A percentile compares a stretch with the other conserved stretches of the same genome.
phyloP scores from a whole-genome alignment of 2,797 vertebrate species.

The Muraenolepis orangiensis region DNA sequence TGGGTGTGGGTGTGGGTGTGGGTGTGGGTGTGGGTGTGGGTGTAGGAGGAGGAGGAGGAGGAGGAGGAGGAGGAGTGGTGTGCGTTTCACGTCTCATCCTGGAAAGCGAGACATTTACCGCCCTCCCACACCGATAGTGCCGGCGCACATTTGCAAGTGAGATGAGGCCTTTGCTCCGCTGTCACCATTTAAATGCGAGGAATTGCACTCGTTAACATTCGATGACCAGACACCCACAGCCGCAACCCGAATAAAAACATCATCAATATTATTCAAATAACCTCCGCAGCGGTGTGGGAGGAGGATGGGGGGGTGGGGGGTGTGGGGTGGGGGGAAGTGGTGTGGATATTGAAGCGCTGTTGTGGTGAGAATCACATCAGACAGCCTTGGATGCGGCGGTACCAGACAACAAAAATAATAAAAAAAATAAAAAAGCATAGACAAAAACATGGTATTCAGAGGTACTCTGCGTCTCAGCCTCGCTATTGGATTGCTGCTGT shows the following conservation, averaged over 20 bases:
- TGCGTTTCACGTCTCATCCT: background rate
- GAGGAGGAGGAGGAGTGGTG: background rate
- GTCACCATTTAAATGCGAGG: background rate
- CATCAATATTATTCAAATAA: background rate
- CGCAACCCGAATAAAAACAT: background rate
- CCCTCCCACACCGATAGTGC: constrained; percentile 8
- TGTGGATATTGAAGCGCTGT: background rate
- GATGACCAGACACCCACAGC: constrained; percentile 5
- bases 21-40: background rate
- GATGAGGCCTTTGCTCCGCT: constrained; percentile 11
- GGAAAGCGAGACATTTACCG: constrained; percentile 11
- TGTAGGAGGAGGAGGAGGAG: no score
- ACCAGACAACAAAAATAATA: no score
- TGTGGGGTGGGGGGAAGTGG: no score
- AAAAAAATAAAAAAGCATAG: background rate
- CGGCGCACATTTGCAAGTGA: constrained; percentile 8
- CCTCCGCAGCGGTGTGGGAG: background rate
- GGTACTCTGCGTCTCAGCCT: background rate
- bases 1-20: background rate
- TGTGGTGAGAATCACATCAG: background rate
- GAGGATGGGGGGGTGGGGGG: background rate
- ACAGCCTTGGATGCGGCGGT: background rate
- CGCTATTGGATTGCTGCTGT: background rate
- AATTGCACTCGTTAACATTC: constrained; percentile 4
- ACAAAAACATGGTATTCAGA: background rate